Percentiles rank a stretch among this genome's conserved stretches.
Conservation (phyloP, 1,140 invertebrate species). For the Apis florea region DNA sequence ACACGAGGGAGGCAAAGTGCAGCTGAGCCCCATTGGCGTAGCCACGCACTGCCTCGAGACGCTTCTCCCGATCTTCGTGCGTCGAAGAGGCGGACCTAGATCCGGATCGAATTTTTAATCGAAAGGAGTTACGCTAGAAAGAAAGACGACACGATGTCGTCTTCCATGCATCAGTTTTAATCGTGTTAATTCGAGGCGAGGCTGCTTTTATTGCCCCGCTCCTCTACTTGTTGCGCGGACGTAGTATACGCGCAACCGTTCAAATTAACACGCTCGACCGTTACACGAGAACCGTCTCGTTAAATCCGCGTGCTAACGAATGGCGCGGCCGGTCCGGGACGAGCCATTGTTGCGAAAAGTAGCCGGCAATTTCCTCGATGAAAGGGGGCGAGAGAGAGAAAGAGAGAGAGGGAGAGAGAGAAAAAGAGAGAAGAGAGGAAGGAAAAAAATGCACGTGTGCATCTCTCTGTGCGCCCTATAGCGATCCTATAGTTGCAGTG, state of each 20-base stretch:
- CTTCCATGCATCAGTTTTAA: not conserved
- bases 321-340: not conserved
- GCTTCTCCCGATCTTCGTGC: not conserved
- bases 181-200: not conserved
- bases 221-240: not conserved
- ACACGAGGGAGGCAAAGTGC: conserved; percentile 72
- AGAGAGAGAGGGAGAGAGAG: too few species aligned
- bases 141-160: not conserved
- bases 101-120: not conserved
- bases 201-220: not conserved
- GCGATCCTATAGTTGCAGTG: conserved; percentile 16
- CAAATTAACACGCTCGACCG: conserved; percentile 24
- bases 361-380: conserved; percentile 50
- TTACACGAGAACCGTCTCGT: conserved; percentile 20
- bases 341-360: conserved; percentile 45
- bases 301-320: conserved; percentile 41
- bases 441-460: conserved; percentile 48
- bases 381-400: conserved; percentile 18
- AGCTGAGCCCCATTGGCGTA: conserved; percentile 72
- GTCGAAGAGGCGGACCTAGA: not conserved
- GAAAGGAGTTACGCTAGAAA: not conserved
- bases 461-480: conserved; percentile 2
- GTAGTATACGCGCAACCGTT: not conserved
- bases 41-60: conserved; percentile 34
- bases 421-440: conserved; percentile 31